Evolutionary conservation across 1,140 invertebrate species (phyloP), one percentile per base, ranked within the genome.

Genomic region (Xylocopa sonorina): DNA sequence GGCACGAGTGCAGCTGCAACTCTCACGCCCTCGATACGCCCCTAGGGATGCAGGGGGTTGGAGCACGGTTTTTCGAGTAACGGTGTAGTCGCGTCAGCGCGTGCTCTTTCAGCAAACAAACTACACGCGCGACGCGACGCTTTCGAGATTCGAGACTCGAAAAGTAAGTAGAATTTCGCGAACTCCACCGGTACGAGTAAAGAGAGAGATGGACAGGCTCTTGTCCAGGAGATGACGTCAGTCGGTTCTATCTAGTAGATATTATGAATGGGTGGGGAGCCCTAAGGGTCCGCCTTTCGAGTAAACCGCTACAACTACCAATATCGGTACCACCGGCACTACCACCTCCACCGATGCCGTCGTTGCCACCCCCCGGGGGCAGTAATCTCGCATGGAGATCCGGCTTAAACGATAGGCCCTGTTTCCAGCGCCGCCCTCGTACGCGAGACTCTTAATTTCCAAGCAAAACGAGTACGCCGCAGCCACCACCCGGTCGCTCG

Each of bases 361-460:
- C 41, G 53, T 64, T 58, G 80, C 89, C 88, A 90, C n/a, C 88
- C 91, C 88, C 88, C 90, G 78, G 89, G 89, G 92, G 89, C 90
- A 90, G 87, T 87, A 93, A 93, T 93, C 91, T 93, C 79, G 88
- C 90, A 92, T 92, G 90, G 87, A 92, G 91, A 93, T 93, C 91
- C 91, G 86, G 84, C 89, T 92, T 93, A 92, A 93, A 93, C 92
- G 91, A 93, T 92, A 93, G 92, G 91, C 90, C 89, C 90, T 57
- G 81, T 83, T 90, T 86, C 80, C 86, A 89, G 88, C 86, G 87
- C 84, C 90, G 91, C 90, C 91, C 90, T 90, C 75, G 78, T 82
- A 84, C 80, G 85, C 89, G 90, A 89, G 90, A 92, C 91, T 91
- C 91, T 92, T 91, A 91, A 92, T 91, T 90, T 92, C 82, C 88